Percentiles rank a stretch among this genome's conserved stretches.
Conservation (phyloP, 1,140 invertebrate species). For the Callitettix versicolor region DNA sequence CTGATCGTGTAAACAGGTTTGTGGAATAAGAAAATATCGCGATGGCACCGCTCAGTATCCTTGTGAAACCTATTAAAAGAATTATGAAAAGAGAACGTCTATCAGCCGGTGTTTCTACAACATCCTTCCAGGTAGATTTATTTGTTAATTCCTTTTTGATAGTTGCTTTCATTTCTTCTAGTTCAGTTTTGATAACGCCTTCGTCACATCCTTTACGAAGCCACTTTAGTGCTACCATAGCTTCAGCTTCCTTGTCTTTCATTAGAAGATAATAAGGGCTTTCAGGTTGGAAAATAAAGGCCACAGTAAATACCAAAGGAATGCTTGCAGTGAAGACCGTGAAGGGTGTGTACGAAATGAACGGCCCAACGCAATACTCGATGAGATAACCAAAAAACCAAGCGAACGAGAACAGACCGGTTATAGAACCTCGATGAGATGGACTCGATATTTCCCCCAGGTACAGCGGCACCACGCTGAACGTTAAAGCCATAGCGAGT, state of each 20-base stretch:
- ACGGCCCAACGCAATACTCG: too few relatives aligned
- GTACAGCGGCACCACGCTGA: too few relatives aligned
- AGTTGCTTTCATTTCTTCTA: slow-evolving; percentile 10
- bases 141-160: slow-evolving; percentile 16
- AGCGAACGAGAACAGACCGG: too few relatives aligned
- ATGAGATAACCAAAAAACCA: too few relatives aligned
- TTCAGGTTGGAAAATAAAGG: slow-evolving; percentile 36
- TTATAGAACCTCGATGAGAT: too few relatives aligned
- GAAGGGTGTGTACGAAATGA: slow-evolving; percentile 16
- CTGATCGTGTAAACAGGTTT: slow-evolving; percentile 35
- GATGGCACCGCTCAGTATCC: slow-evolving; percentile 17
- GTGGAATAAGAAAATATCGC: slow-evolving; percentile 27
- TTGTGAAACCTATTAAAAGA: slow-evolving; percentile 7
- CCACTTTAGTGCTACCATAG: slow-evolving; percentile 18
- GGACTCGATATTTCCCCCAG: too few relatives aligned
- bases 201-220: slow-evolving; percentile 14
- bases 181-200: slow-evolving; percentile 9
- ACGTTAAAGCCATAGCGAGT: too few relatives aligned
- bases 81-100: slow-evolving; percentile 17
- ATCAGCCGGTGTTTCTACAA: slow-evolving; percentile 13
- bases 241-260: slow-evolving; percentile 12
- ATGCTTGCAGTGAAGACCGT: slow-evolving; percentile 4
- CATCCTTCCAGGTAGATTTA: slow-evolving; percentile 16
- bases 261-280: slow-evolving; percentile 21
- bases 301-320: slow-evolving; percentile 25